Base-by-base conservation (phyloP, 2,797 vertebrate genomes). In the Dermochelys coriacea region DNA sequence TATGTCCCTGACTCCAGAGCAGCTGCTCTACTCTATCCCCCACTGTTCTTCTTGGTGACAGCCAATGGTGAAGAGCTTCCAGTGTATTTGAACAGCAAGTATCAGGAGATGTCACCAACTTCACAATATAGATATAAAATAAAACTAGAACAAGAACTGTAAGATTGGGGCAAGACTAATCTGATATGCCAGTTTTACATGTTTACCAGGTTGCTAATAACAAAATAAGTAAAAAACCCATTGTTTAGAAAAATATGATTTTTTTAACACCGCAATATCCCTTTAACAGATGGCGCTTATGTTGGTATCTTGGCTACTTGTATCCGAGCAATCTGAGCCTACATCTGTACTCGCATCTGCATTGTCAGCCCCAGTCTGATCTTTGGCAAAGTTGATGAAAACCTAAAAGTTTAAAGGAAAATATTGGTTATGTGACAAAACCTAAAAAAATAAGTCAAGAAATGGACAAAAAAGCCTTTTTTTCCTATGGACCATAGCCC, bases 301-400 rank as follows among this genome's bases (percentile, higher is more conserved):
- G 61, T 95, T 93, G 57, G 97, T 97, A 3, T 55, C 96, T 85
- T 98, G 98, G 95, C 98, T 98, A 23, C 96, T 97, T 15, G 95
- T 95, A 27, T 98, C 98, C 27, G 91, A 97, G 91, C 91, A 97
- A 92, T 97, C 97, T 79, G 93, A 77, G 0, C 51, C 89, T 82
- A 95, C 87, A 9, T 95, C 95, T 8, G 96, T 89, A 37, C 92
- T 96, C 2, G 55, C n/a, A 1, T 98, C 98, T 0, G 0, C 1
- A 0, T 95, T 78, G 0, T 98, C 98, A 45, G 98, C 97, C 88
- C 95, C 98, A 31, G 85, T 96, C 79, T 99, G 99, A 61, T 98
- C 99, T 98, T 98, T 99, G 91, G 99, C 99, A 93, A 99, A 99
- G 98, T 99, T 99, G 98, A 99, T 99, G 98, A 99, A 99, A 97